These are phyloP conservation scores for Chloromyia formosa DNA, from an alignment of 2,888 invertebrate species.

Conservation along the genomic window DNA sequence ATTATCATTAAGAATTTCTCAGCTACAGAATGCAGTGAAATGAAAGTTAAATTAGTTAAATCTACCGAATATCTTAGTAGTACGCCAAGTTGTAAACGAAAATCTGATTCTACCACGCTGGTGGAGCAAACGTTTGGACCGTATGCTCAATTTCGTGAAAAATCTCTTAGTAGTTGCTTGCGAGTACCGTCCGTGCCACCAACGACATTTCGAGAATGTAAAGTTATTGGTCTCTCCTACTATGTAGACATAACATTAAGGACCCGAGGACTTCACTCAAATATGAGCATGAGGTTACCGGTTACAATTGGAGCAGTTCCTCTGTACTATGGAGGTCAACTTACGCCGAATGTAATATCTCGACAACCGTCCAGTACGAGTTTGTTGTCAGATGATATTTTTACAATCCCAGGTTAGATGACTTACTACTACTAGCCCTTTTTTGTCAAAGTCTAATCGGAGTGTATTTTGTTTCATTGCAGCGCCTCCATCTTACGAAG, in stretches of 20 bases:
- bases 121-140: conserved; percentile 64
- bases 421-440: neutral
- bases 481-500: conserved; percentile 40
- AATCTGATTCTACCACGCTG: conserved; percentile 42
- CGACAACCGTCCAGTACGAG: conserved; percentile 1
- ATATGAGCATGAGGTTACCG: conserved; percentile 68
- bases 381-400: neutral
- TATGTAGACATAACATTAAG: conserved; percentile 67
- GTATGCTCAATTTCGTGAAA: conserved; percentile 67
- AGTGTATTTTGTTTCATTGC: too few relatives aligned
- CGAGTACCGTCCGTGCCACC: conserved; percentile 75
- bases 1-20: conserved; percentile 78
- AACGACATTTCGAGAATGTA: conserved; percentile 74
- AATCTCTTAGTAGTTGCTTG: conserved; percentile 68
- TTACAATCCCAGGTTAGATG: conserved; percentile 4
- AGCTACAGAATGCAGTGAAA: conserved; percentile 68
- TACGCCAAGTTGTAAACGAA: conserved; percentile 9
- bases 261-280: conserved; percentile 67
- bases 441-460: neutral
- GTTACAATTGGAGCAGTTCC: conserved; percentile 76
- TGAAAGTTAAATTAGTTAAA: conserved; percentile 70
- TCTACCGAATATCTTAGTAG: conserved; percentile 56
- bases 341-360: neutral
- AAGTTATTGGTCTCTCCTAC: conserved; percentile 74
- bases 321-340: conserved; percentile 57